Evolutionary conservation across 2,113 vertebrate genomes (phyloP), one percentile per base, ranked within the genome.

Genomic region (Lepisosteus osseus): DNA sequence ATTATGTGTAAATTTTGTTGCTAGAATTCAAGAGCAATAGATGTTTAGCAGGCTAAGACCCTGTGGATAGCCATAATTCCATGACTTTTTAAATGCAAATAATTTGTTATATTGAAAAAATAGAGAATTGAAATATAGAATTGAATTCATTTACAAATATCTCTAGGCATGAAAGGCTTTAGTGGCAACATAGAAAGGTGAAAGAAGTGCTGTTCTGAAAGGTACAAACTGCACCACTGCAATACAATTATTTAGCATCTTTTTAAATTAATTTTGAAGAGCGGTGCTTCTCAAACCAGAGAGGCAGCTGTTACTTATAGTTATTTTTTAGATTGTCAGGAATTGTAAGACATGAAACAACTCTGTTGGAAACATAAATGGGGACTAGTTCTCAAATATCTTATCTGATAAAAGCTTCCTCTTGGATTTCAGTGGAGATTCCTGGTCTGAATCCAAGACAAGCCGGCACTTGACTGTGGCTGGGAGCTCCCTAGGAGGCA

Each of bases 81-180:
- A 40, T 74, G 77, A 84, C 78, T 84, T 86, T 82, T 76, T 82
- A 79, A 75, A 80, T 74, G 80, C 65, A 76, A 81, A 84, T 80
- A 73, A 79, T 86, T 83, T 80, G 77, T 85, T 90, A 87, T 86
- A 87, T 86, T 81, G 77, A 71, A n/a, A 56, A 61, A 63, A 41
- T 62, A 29, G 55, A 51, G 51, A 43, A 62, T 61, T 14, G 55
- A 61, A 47, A 55, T 67, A 47, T 44, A 51, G 67, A 69, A 74
- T 55, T 42, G 66, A 69, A 61, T 67, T 74, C 67, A 74, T 74
- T 69, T 74, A 45, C 66, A 69, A 59, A 61, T 47, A 62, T 54
- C 72, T 63, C 72, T 75, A 67, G 71, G 12, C 76, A 69, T 73
- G 65, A 41, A 80, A 77, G 70, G 65, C 72, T 69, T 72, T 78